A percentile compares a stretch with the other conserved stretches of the same genome.
These are phyloP conservation scores for Neuroterus valhalla DNA, from an alignment of 1,140 invertebrate species.

Conservation along the genomic window DNA sequence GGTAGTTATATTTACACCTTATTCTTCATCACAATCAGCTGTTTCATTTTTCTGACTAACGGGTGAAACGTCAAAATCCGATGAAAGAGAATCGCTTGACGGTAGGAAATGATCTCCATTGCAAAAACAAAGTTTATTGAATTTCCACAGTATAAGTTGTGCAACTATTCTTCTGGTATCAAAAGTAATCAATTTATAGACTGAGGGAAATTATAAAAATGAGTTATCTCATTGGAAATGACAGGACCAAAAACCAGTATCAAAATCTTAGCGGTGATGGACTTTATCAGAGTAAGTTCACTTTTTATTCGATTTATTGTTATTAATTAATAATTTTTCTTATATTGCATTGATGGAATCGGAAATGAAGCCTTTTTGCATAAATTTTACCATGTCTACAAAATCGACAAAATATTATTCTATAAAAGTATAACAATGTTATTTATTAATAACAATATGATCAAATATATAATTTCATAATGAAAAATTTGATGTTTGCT, in stretches of 20 bases:
- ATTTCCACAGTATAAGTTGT: too few relatives aligned
- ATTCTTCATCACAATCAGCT: not conserved
- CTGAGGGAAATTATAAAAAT: not conserved
- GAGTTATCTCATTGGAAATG: slow-evolving; percentile 12
- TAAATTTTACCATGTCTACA: not conserved
- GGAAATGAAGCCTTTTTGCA: not conserved
- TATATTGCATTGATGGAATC: not conserved
- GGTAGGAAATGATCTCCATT: too few relatives aligned
- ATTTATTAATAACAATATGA: too few relatives aligned
- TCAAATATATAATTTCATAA: too few relatives aligned
- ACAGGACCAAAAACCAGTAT: not conserved
- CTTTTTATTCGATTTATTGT: not conserved
- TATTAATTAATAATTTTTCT: not conserved
- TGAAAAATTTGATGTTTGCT: too few relatives aligned
- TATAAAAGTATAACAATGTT: too few relatives aligned
- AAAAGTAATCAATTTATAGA: too few relatives aligned
- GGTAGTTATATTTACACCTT: slow-evolving; percentile 2
- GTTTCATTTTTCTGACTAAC: not conserved
- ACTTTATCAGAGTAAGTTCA: not conserved
- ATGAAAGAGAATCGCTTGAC: too few relatives aligned
- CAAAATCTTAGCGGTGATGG: slow-evolving; percentile 5
- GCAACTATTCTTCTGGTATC: too few relatives aligned
- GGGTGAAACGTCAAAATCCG: too few relatives aligned
- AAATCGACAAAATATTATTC: too few relatives aligned
- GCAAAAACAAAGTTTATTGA: too few relatives aligned